Evolutionary conservation across 2,888 invertebrate species (phyloP), one percentile per base, ranked within the genome.

Genomic region (Miltochrista miniata): DNA sequence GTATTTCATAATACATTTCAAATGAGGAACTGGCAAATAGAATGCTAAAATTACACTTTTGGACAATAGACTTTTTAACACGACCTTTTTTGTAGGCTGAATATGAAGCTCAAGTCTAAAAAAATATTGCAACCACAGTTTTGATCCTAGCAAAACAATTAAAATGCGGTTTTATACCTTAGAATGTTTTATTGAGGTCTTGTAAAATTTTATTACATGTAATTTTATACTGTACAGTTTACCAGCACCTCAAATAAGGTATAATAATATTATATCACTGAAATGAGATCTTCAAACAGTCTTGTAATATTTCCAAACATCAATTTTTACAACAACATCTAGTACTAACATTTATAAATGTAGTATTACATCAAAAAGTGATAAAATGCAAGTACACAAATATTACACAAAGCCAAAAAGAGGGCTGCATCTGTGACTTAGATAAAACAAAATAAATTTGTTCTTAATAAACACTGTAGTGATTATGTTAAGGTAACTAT

Each of bases 401-500:
- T 39, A 38, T 15, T 15, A 24, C 2, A 34, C 24, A 11, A 24
- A 7, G 24, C n/a, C 12, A 11, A n/a, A 1, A 39, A 47, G 45
- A 29, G 41, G 46, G 34, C 15, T 59, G 75, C 76, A 70, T 72
- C 68, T 80, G 86, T 84, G 84, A 87, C 85, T 85, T 83, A 85
- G 81, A 78, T 61, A 70, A 76, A 83, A 72, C 76, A 75, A 76
- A 76, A 76, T 72, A 45, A 69, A 76, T 76, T 83, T 85, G 81
- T 84, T 83, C 79, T 71, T 59, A 75, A 77, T 65, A 70, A 77
- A 75, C 69, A 78, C 68, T 71, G 69, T 56, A 53, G 64, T 70
- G 72, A 71, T 78, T 72, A 72, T 60, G 60, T n/a, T 35, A 68
- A 71, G 83, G 84, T 87, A 87, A 87, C 85, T 74, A 79, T 79